A percentile compares a stretch with the other conserved stretches of the same genome.
phyloP scores from a whole-genome alignment of 2,113 vertebrate genomes.

The Forbesichthys agassizii region DNA sequence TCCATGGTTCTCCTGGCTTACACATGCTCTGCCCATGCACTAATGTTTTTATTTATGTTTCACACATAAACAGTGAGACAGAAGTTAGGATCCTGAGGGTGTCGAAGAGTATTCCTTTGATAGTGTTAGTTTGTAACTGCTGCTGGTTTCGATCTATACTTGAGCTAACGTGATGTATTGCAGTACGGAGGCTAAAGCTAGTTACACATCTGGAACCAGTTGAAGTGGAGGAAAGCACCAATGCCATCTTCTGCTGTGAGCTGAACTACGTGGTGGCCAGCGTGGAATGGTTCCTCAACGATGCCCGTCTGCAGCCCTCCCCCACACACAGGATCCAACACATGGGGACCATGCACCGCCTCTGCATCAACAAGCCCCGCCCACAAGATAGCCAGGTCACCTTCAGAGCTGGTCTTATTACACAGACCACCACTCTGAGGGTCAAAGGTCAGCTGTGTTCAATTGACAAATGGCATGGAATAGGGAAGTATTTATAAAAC shows the following conservation, averaged over 20 bases:
- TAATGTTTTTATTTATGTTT: no score
- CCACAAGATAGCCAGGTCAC: constrained; percentile 79
- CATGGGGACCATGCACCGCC: constrained; percentile 79
- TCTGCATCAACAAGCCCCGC: constrained; percentile 82
- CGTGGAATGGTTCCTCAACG: constrained; percentile 90
- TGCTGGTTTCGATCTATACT: no score
- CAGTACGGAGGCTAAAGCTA: constrained; percentile 82
- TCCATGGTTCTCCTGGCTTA: no score
- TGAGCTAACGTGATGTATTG: not conserved
- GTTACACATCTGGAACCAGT: constrained; percentile 81
- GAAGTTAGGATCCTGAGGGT: no score
- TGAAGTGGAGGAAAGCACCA: constrained; percentile 80
- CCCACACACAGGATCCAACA: constrained; percentile 84
- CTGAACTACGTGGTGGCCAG: constrained; percentile 87
- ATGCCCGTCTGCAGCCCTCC: constrained; percentile 79
- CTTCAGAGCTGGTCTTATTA: constrained; percentile 80
- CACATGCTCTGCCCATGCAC: no score
- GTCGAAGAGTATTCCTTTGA: no score
- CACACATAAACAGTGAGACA: no score
- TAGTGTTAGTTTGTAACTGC: no score
- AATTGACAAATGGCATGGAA: not conserved
- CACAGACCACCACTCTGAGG: constrained; percentile 73
- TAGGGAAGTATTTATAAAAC: no score
- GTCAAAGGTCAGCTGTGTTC: constrained; percentile 84
- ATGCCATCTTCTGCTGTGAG: constrained; percentile 80